Conservation (phyloP, 2,888 invertebrate species). For the Athalia rosae region DNA sequence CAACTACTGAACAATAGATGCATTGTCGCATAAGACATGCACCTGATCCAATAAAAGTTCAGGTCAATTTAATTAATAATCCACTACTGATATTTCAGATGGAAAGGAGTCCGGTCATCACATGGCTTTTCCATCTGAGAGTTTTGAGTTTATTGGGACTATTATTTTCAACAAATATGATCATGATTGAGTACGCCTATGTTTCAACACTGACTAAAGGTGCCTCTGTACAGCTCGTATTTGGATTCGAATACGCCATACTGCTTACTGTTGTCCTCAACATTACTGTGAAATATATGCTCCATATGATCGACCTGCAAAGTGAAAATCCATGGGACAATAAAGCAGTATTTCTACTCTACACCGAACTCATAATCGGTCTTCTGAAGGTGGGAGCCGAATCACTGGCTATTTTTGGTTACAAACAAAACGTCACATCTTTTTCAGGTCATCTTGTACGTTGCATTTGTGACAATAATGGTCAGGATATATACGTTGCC, state of each 20-base stretch:
- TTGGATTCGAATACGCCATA: constrained; percentile 99
- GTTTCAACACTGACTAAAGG: constrained; percentile 94
- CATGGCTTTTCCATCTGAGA: constrained; percentile 94
- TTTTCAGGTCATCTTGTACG: constrained; percentile 84
- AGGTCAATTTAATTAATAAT: background rate
- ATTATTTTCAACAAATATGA: constrained; percentile 88
- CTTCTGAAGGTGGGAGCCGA: constrained; percentile 79
- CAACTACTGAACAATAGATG: too few species aligned
- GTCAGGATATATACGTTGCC: constrained; percentile 97
- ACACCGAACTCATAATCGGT: constrained; percentile 97
- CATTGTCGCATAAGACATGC: too few species aligned
- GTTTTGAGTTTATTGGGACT: constrained; percentile 89
- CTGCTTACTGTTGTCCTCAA: constrained; percentile 94
- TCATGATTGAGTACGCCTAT: constrained; percentile 95
- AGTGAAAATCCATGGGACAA: constrained; percentile 99
- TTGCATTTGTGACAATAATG: constrained; percentile 96
- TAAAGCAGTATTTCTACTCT: constrained; percentile 97
- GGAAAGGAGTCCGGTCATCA: constrained; percentile 98
- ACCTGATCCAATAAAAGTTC: too few species aligned
- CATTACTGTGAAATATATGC: constrained; percentile 92
- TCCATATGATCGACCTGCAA: constrained; percentile 90
- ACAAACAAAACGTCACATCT: background rate
- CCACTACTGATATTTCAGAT: constrained; percentile 80
- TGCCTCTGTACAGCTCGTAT: constrained; percentile 97
- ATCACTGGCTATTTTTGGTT: background rate